Evolutionary conservation across 2,797 vertebrate genomes (phyloP), one percentile per base, ranked within the genome.

Genomic region (Pipistrellus pipistrellus): DNA sequence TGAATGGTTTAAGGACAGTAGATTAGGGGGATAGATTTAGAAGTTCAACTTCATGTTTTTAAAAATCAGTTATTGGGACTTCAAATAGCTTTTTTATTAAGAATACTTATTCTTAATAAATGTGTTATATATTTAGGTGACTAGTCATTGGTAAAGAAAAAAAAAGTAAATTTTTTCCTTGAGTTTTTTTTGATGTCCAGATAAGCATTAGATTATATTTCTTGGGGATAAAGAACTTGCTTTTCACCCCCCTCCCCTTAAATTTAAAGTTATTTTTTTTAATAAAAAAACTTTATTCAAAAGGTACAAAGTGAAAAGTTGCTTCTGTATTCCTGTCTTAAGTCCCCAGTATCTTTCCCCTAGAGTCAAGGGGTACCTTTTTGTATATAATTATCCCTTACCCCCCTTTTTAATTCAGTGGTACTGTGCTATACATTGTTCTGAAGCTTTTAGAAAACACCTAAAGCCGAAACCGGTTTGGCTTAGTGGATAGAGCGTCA

Each of bases 11-110:
- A 78, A 46, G 55, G 73, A 17, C 14, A 68, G 21, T 27, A 57
- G 17, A 64, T 59, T 81, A 25, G 12, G 41, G 38, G 8, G n/a
- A 27, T 35, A 81, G 25, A 57, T 32, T 57, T 51, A 57, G 32
- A 81, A 87, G 59, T 78, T 92, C n/a, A 92, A 21, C 21, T 94
- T 82, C 35, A 62, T 87, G 18, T 53, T 95, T 89, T 92, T 91
- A 8, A 1, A 77, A 91, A 59, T 78, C 75, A 73, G 0, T 64
- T 81, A 44, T 76, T 90, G 72, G 35, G 30, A 91, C 30, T 75
- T 59, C 27, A 81, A 59, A 30, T 88, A 64, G 44, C 59, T 77
- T 77, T 83, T 83, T 78, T 76, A 93, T 15, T 81, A 90, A 76
- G 27, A 71, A 25, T 44, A 44, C 44, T 44, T 44, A 53, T 20